Base-by-base conservation (phyloP, 2,888 invertebrate genomes). In the Augochlorella aurata region DNA sequence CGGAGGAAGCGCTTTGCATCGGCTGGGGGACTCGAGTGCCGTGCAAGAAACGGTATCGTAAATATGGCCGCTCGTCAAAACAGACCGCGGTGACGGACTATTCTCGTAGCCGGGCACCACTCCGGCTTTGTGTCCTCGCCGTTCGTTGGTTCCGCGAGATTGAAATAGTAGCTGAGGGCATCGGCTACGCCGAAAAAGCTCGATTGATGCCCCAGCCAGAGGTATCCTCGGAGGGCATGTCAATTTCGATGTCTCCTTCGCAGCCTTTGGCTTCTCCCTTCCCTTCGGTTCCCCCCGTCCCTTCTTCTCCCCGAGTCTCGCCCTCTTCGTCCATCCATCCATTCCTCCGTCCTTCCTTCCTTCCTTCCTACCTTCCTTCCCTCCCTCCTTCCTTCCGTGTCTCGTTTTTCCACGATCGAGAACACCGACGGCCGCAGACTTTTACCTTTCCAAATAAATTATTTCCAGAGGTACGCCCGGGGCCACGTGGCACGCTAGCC, bases 141-240 rank as follows among this genome's bases (percentile, higher is more conserved):
- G 21, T 29, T 52, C 45, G 49, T 45, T 58, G 54, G 21, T 70
- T 74, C 52, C 52, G 74, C 69, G 29, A 66, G 65, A 81, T 79
- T 81, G 79, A 84, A 89, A 89, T 72, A 73, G 54, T 58, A 74
- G 63, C 79, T 83, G 82, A 86, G 79, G 78, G 79, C 82, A 79
- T 66, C 78, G 77, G 75, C 79, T 75, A 81, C 67, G 73, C 21
- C 79, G 79, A 75, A 77, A 75, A 72, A 50, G 69, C 83, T 67
- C 83, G 85, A 88, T 83, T 88, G 87, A 81, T 81, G 78, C 81
- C 45, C 81, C 45, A 79, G 61, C 4, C 75, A 38, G 77, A 74
- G 76, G 58, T 76, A 85, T 84, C 74, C 84, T 88, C 82, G 44
- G 61, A 74, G 81, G 83, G 74, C 79, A 81, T 71, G 85, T 84